Evolutionary conservation across 2,113 vertebrate species (phyloP), one percentile per base, ranked within the genome.

Genomic region (Nothocercus julius): DNA sequence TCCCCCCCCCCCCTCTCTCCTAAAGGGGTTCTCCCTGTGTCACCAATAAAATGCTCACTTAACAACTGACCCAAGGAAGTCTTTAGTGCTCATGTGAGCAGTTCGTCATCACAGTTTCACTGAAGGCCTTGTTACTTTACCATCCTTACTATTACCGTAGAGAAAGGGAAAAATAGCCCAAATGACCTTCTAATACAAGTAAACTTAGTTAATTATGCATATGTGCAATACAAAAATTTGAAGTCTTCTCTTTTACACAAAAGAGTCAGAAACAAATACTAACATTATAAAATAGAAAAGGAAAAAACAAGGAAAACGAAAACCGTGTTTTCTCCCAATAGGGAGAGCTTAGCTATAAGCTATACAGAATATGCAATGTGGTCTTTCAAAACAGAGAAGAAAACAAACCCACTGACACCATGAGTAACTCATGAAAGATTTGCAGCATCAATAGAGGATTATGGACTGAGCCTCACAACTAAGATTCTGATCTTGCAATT

Each of bases 61-160:
- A 93, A 58, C 66, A 93, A 91, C 73, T 73, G 87, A 84, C 68
- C 38, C 85, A 88, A 95, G 87, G 91, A 94, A 76, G 32, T 18
- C 47, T 2, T 7, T 75, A 78, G 3, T 34, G 53, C 70, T 92
- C 32, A 28, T 54, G 68, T 88, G 53, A 79, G 62, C 54, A 75
- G 72, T 92, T 88, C 40, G 72, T 66, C 80, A 94, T 20, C 83
- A 93, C 6, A 88, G 70, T 85, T 70, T 93, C 81, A 89, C 73
- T 84, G 70, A 96, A 94, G 70, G 86, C 88, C 86, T 92, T 92
- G 86, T 30, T 92, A 40, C 45, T 92, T 90, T 87, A 90, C 69
- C 42, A 74, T 61, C 34, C 32, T 69, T 87, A 92, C 78, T 93
- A 90, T 40, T 51, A 90, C 38, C 32, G 62, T 66, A 62, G 79